phyloP scores from a whole-genome alignment of 2,888 invertebrate genomes.

The Yponomeuta cagnagella region DNA sequence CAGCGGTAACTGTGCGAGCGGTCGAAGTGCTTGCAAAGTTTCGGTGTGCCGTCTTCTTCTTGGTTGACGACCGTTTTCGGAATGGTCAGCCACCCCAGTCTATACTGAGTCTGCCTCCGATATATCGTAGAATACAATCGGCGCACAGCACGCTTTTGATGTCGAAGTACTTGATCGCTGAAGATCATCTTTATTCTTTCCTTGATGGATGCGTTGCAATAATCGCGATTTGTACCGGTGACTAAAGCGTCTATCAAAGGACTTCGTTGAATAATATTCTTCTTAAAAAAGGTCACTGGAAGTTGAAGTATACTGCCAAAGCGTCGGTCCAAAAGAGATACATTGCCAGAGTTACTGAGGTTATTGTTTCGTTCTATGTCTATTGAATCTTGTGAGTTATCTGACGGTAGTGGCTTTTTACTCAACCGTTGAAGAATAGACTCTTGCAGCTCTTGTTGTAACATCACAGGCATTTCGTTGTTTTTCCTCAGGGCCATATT shows the following conservation, averaged over 20 bases:
- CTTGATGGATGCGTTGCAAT: not conserved
- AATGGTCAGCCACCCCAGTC: not conserved
- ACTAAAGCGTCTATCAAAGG: not conserved
- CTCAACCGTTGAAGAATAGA: not conserved
- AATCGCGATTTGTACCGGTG: not conserved
- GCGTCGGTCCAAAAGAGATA: not conserved
- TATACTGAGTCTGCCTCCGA: not conserved
- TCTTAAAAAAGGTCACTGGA: not conserved
- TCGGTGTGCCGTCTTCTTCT: not conserved
- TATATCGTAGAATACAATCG: constrained; percentile 7
- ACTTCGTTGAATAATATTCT: not conserved
- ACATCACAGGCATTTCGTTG: not conserved
- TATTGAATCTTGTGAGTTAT: not conserved
- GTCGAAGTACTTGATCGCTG: not conserved
- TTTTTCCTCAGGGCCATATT: not conserved
- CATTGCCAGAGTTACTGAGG: not conserved
- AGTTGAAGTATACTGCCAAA: not conserved
- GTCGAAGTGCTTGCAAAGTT: constrained; percentile 47
- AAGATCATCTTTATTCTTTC: not conserved
- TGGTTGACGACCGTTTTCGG: not conserved
- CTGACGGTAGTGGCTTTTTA: not conserved
- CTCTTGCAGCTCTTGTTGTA: not conserved
- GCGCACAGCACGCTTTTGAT: not conserved
- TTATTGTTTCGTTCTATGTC: not conserved
- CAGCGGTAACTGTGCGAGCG: constrained; percentile 56